Evolutionary conservation across 2,797 vertebrate genomes (phyloP).

Genomic region (Hyperoplus lanceolatus): DNA sequence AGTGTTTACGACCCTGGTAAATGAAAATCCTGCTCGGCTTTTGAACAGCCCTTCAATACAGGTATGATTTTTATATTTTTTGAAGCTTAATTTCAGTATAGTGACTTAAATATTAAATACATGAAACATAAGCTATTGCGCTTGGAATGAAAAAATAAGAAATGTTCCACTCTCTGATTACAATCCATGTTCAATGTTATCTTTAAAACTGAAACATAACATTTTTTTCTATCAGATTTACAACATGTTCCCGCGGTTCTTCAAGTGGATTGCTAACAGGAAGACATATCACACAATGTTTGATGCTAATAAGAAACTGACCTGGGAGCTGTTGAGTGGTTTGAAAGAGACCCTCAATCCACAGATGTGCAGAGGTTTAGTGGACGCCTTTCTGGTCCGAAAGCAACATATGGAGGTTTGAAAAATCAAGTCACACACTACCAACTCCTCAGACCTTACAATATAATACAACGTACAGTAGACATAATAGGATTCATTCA

Average conservation of each 20-base stretch:
- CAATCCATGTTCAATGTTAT: not conserved
- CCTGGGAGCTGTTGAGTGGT: slow-evolving; percentile 2
- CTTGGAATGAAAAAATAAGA: not conserved
- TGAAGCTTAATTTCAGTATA: not conserved
- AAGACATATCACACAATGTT: fast-evolving
- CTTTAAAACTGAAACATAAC: not conserved
- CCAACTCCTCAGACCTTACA: too few relatives aligned
- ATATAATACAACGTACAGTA: too few relatives aligned
- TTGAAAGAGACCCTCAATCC: slow-evolving; percentile 59
- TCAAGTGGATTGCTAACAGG: not conserved
- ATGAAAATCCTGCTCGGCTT: not conserved
- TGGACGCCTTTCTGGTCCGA: slow-evolving; percentile 53
- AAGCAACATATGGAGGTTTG: slow-evolving; percentile 49
- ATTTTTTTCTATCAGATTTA: slow-evolving; percentile 28
- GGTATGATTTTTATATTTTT: slow-evolving; percentile 24
- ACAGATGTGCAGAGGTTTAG: slow-evolving; percentile 53
- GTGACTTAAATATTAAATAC: not conserved
- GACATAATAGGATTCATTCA: too few relatives aligned
- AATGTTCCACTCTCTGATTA: not conserved
- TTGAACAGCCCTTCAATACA: not conserved
- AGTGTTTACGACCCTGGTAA: slow-evolving; percentile 35
- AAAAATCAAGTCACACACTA: not conserved
- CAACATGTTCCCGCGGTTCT: slow-evolving; percentile 44
- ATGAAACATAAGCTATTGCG: not conserved
- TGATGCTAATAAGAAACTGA: slow-evolving; percentile 6